Percentiles rank a stretch among this genome's conserved stretches.
Conservation (phyloP, 2,797 vertebrate species). For the Malacoctenus gilli region DNA sequence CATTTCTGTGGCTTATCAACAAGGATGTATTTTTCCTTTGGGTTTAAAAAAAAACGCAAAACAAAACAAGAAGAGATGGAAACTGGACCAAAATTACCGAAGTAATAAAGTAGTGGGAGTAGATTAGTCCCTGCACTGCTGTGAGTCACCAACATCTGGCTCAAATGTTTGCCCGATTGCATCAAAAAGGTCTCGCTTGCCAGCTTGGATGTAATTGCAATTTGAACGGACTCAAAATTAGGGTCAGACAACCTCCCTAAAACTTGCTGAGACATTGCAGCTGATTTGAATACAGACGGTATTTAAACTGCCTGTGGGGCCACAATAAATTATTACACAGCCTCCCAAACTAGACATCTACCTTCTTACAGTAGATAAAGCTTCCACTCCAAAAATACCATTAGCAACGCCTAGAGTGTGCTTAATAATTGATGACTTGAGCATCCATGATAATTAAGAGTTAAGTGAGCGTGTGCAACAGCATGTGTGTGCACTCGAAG, state of each 20-base stretch:
- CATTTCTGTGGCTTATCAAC: slow-evolving; percentile 38
- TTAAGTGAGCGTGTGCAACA: slow-evolving; percentile 57
- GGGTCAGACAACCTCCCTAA: slow-evolving; percentile 41
- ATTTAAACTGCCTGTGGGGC: slow-evolving; percentile 69
- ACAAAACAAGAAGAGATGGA: too few relatives aligned
- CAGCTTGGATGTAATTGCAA: slow-evolving; percentile 32
- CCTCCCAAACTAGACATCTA: slow-evolving; percentile 70
- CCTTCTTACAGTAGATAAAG: slow-evolving; percentile 75
- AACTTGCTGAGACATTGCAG: slow-evolving; percentile 62
- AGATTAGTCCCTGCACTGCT: slow-evolving; percentile 26
- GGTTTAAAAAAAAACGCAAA: neutral
- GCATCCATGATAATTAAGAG: slow-evolving; percentile 77
- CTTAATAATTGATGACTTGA: slow-evolving; percentile 74
- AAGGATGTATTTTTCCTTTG: slow-evolving; percentile 33
- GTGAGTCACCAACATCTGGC: slow-evolving; percentile 30
- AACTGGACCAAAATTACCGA: slow-evolving; percentile 32
- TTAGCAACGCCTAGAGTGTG: slow-evolving; percentile 70
- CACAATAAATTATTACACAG: slow-evolving; percentile 74
- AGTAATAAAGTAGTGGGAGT: slow-evolving; percentile 30
- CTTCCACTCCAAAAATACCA: slow-evolving; percentile 75
- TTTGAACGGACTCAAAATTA: slow-evolving; percentile 45
- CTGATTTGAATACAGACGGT: slow-evolving; percentile 75
- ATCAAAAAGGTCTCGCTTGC: slow-evolving; percentile 13
- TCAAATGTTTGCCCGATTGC: slow-evolving; percentile 30
- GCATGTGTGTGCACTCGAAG: slow-evolving; percentile 31